phyloP scores from a whole-genome alignment of 2,888 invertebrate species.

The Agonopterix subpropinquella region DNA sequence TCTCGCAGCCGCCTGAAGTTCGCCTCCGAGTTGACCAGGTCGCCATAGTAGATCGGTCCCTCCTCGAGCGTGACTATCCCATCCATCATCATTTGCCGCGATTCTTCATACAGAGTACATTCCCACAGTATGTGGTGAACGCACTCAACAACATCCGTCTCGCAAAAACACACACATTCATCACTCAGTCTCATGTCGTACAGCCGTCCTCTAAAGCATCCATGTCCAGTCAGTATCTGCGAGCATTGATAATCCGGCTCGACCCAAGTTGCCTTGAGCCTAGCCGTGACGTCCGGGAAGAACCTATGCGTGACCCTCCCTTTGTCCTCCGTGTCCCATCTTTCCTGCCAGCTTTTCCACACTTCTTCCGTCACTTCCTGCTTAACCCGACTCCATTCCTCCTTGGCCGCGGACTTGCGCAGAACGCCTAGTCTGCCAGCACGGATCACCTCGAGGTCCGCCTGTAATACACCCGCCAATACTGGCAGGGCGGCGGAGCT shows the following conservation, averaged over 20 bases:
- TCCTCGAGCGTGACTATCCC: too few species aligned
- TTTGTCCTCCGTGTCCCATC: slow-evolving; percentile 3
- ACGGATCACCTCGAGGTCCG: slow-evolving; percentile 12
- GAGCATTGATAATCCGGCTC: slow-evolving; percentile 13
- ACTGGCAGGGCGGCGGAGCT: slow-evolving; percentile 21
- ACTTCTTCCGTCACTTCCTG: too few species aligned
- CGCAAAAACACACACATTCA: slow-evolving; percentile 8
- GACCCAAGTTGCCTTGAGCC: slow-evolving; percentile 11
- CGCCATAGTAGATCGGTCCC: too few species aligned
- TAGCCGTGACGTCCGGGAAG: slow-evolving; percentile 14
- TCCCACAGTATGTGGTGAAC: slow-evolving; percentile 7
- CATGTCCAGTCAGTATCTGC: slow-evolving; percentile 15
- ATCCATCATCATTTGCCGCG: background rate
- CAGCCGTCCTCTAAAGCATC: slow-evolving; percentile 8
- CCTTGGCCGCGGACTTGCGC: slow-evolving; percentile 12
- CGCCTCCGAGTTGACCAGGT: slow-evolving; percentile 12
- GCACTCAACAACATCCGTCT: slow-evolving; percentile 1
- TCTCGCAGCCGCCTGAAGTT: slow-evolving; percentile 4
- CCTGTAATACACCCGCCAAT: slow-evolving; percentile 21
- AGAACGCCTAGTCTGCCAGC: too few species aligned
- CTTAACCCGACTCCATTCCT: background rate
- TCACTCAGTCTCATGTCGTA: slow-evolving; percentile 8
- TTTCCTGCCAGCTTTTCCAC: slow-evolving; percentile 6
- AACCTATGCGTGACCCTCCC: slow-evolving; percentile 11
- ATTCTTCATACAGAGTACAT: background rate